Evolutionary conservation across 1,140 invertebrate species (phyloP), one percentile per base, ranked within the genome.

Genomic region (Drosophila nigrodunni): DNA sequence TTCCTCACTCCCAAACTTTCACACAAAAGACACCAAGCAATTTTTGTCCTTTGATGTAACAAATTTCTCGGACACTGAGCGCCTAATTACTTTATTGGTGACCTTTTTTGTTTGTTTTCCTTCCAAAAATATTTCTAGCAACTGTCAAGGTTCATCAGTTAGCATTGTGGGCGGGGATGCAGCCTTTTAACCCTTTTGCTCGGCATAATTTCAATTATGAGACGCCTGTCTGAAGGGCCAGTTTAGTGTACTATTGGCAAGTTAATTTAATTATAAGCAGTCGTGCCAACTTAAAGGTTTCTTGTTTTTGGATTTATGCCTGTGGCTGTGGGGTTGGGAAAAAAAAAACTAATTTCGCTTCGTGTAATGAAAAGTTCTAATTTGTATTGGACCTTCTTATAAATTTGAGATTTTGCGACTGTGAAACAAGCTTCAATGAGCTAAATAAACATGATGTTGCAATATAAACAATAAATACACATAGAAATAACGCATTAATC

Each of bases 21-120:
- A 58, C 47, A 78, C 81, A 85, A 86, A 77, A 82, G 83, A 73
- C 73, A 57, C 37, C 74, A 79, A 59, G 60, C 61, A 59, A 59
- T 54, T 69, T 67, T 67, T 78, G 77, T 81, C 80, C 77, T 88
- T 88, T 88, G 83, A 88, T 89, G 83, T 88, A 72, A 64, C 80
- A 83, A 83, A 89, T 88, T 88, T 88, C 82, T 88, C 83, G 83
- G 83, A 88, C 83, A 88, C 80, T 89, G 82, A 88, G 83, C 83
- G 73, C 74, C 85, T 88, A 88, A 88, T 88, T 88, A 88, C 83
- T 88, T 88, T 89, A 88, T 88, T 88, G 83, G 83, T 80, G 83
- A 76, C 83, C 83, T 78, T 88, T 87, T 76, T 72, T 68, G 82
- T 47, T 52, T 13, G 21, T 37, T 18, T 15, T 1, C 37, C 46